Evolutionary conservation across 1,140 invertebrate genomes (phyloP).

Genomic region (Drosophila funebris): DNA sequence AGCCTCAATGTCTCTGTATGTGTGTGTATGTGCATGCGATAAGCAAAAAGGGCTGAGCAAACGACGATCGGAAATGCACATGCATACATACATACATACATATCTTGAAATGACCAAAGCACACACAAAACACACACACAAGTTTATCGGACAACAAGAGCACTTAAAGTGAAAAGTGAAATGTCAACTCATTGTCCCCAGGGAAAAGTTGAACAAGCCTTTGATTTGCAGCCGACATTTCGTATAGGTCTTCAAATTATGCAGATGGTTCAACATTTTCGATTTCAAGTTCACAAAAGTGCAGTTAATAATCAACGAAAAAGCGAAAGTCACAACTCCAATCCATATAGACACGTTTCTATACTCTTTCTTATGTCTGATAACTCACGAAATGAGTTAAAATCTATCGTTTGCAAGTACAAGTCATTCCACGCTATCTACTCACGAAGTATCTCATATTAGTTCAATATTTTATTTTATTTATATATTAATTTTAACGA

Average conservation of each 20-base stretch:
- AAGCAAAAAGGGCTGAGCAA: conserved; percentile 43
- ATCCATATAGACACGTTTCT: not conserved
- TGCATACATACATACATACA: conserved; percentile 5
- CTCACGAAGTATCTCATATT: no score
- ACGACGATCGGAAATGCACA: conserved; percentile 44
- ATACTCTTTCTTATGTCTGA: not conserved
- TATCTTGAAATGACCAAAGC: conserved; percentile 35
- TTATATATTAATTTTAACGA: no score
- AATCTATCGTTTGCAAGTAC: no score
- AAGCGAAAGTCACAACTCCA: conserved; percentile 1
- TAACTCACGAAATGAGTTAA: no score
- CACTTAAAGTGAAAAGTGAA: conserved; percentile 71
- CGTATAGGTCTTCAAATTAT: conserved; percentile 38
- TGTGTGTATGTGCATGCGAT: conserved; percentile 26
- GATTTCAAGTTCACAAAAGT: conserved; percentile 72
- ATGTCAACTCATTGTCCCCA: conserved; percentile 72
- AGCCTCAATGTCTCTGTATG: conserved; percentile 17
- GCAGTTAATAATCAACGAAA: conserved; percentile 14
- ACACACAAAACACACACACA: conserved; percentile 12
- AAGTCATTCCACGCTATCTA: no score
- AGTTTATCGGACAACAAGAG: conserved; percentile 66
- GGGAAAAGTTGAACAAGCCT: conserved; percentile 58
- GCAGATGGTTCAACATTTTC: conserved; percentile 54
- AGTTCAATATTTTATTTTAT: no score
- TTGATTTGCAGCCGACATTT: conserved; percentile 67